Evolutionary conservation across 2,113 vertebrate species (phyloP).

Genomic region (Prunella himalayana): DNA sequence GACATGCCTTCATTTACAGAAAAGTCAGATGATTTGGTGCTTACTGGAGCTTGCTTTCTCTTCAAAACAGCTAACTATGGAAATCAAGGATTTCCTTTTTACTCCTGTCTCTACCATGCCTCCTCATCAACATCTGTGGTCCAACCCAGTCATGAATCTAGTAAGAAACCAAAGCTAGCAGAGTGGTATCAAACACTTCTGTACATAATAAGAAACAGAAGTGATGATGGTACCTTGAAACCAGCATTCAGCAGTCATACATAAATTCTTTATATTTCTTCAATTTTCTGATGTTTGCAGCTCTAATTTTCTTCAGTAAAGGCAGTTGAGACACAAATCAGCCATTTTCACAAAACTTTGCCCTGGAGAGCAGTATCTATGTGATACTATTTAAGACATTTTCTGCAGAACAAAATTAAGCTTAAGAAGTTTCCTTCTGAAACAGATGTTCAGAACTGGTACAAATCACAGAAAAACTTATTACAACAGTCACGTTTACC

Average conservation of each 20-base stretch:
- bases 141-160: neutral
- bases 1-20: neutral
- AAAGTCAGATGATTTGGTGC: neutral
- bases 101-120: neutral
- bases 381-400: neutral
- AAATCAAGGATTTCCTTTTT: neutral
- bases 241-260: neutral
- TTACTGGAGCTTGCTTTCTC: neutral
- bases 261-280: neutral
- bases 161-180: neutral
- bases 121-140: neutral
- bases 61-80: neutral
- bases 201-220: neutral
- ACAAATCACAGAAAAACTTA: neutral
- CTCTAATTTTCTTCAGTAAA: neutral
- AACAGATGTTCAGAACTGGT: neutral
- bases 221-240: neutral
- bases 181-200: neutral
- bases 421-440: neutral
- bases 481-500: neutral
- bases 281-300: neutral
- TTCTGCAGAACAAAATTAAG: neutral
- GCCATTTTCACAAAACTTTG: neutral
- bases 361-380: neutral
- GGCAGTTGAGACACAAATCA: neutral